Base-by-base conservation (phyloP, 1,140 invertebrate species). In the Mycetomoellerius zeteki region DNA sequence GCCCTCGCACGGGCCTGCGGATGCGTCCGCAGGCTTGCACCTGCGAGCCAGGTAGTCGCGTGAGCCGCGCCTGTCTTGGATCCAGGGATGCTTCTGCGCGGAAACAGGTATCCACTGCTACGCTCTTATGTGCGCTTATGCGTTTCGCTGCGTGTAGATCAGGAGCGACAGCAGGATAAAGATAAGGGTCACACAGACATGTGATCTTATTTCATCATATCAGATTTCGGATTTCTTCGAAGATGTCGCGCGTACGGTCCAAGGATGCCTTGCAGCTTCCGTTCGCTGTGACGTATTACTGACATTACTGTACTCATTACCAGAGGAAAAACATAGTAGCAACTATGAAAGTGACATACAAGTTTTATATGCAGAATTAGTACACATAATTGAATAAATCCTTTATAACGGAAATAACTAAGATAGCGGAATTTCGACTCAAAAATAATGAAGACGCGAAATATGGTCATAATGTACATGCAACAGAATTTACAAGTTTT, bases 1-100 rank as follows among this genome's bases (percentile, higher is more conserved):
- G 94, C 94, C 93, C 93, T 92, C 93, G 92, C 93, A 91, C 90
- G 89, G 86, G 91, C 58, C 86, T 72, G 30, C 54, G 78, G 27
- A 85, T 72, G 84, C 69, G 82, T 77, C 86, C 69, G 47, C 76
- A 50, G 50, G 52, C 54, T 54, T 64, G 75, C 90, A 91, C 89
- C 85, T 91, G 90, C 89, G 60, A 78, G 47, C 47, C 72, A 81
- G 85, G 58, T 91, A 90, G 88, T 82, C 81, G 52, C 24, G 24
- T 50, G 21, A 75, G 33, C 78, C 33, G 64, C 60, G 75, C 19
- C 37, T 67, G 21, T 43, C 60, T n/a, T 5, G 73, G 62, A 37
- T 6, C 30, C 37, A n/a, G 12, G 60, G 30, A 77, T 77, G 62
- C 81, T 71, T 37, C n/a, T 43, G 67, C 56, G 69, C 56, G 30